phyloP scores from a whole-genome alignment of 2,888 invertebrate species.

The Pimpla rufipes region DNA sequence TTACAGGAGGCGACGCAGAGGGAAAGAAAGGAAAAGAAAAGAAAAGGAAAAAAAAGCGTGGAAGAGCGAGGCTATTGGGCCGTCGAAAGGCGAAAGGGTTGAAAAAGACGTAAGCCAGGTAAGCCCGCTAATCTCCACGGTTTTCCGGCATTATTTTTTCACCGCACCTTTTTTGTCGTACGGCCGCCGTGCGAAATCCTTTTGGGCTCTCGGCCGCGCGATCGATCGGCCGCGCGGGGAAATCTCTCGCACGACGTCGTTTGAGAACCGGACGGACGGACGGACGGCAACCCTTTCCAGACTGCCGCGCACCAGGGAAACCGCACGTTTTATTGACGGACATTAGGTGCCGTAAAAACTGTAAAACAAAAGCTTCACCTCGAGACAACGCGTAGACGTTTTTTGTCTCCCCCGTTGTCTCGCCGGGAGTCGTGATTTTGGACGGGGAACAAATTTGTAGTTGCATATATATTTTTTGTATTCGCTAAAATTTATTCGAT shows the following conservation, averaged over 20 bases:
- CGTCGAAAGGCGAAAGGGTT: conserved; percentile 71
- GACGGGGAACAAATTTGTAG: too few relatives aligned
- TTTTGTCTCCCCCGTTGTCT: too few relatives aligned
- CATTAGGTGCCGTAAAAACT: conserved; percentile 49
- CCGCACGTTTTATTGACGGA: conserved; percentile 58
- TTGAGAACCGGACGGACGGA: too few relatives aligned
- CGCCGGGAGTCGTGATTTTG: too few relatives aligned
- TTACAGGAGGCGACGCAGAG: conserved; percentile 44
- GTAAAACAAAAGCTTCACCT: conserved; percentile 11
- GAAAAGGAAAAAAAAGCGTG: conserved; percentile 17
- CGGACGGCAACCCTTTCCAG: conserved; percentile 63
- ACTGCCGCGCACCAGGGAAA: too few relatives aligned
- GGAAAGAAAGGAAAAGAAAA: background rate
- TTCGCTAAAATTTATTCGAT: too few relatives aligned
- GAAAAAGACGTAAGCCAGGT: conserved; percentile 73
- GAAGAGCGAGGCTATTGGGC: conserved; percentile 27
- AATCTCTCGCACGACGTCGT: too few relatives aligned
- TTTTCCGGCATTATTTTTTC: conserved; percentile 62
- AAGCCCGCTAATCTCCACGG: conserved; percentile 72
- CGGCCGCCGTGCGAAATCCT: conserved; percentile 24
- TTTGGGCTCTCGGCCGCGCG: background rate
- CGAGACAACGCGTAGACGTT: too few relatives aligned
- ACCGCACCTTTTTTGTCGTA: conserved; percentile 60
- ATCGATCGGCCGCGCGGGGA: too few relatives aligned
- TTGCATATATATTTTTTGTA: too few relatives aligned